A percentile compares a stretch with the other conserved stretches of the same genome.
These are phyloP conservation scores for Mormyrus hasselquistii DNA, from an alignment of 2,797 vertebrate species.

Conservation along the genomic window DNA sequence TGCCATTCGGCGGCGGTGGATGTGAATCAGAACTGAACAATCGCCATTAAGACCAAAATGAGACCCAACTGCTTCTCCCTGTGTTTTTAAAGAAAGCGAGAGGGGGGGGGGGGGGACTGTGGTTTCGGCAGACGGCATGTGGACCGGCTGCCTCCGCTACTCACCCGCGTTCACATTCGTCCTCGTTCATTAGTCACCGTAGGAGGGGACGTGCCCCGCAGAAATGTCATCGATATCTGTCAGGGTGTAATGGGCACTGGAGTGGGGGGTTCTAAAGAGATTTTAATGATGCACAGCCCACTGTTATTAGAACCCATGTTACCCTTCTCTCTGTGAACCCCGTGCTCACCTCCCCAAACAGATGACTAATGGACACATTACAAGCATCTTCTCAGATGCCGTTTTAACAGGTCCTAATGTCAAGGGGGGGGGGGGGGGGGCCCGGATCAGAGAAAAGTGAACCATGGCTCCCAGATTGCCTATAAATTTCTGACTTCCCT, in stretches of 20 bases:
- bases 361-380: constrained; percentile 1
- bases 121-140: constrained; percentile 17
- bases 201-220: constrained; percentile 42
- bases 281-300: constrained; percentile 55
- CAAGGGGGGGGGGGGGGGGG: neutral
- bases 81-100: neutral
- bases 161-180: constrained; percentile 16
- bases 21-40: neutral
- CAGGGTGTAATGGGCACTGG: constrained; percentile 40
- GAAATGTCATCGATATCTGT: constrained; percentile 52
- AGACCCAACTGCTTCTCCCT: neutral
- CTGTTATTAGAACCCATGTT: constrained; percentile 32
- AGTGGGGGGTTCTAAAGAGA: constrained; percentile 47
- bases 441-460: neutral
- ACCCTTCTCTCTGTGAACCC: neutral
- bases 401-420: neutral
- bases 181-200: constrained; percentile 31
- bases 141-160: constrained; percentile 11
- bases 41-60: neutral
- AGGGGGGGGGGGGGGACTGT: neutral
- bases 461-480: neutral
- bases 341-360: neutral
- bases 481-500: neutral
- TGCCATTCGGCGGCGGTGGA: neutral
- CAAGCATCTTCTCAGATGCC: neutral